Base-by-base conservation (phyloP, 1,140 invertebrate species). In the Aradophagus sp. region DNA sequence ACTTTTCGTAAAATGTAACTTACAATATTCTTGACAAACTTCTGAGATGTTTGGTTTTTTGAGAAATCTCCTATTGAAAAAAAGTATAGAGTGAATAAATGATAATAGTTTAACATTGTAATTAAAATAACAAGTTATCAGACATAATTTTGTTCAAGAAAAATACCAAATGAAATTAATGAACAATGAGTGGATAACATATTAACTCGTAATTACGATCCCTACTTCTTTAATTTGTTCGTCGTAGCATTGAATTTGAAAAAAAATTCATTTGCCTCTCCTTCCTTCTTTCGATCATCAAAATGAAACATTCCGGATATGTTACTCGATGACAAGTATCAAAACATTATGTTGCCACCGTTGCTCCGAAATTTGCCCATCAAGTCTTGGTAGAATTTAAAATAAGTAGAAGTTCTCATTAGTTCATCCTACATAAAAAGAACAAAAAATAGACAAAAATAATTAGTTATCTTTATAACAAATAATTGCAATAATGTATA, bases 11-110 rank as follows among this genome's bases (percentile, higher is more conserved):
- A 23, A 23, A 8, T 31, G n/a, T 11, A 42, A 74, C 82, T 83
- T 81, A 89, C 88, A 84, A 76, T 88, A 89, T 76, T 89, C 87
- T 39, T 92, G 90, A 39, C 88, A 89, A 8, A 91, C 90, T 86
- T 93, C 92, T 7, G 90, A 87, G 29, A 92, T 88, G 82, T 93
- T 93, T 8, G 92, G 91, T 83, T 93, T 93, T 23, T 91, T 87
- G 73, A 93, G 86, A 81, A 93, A 93, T 52, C 91, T 85, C 78
- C 91, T 93, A 10, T 23, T 10, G n/a, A 10, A 31, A 31, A 4
- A 5, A 31, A 6, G n/a, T 31, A 31, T 6, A 2, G n/a, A 31
- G n/a, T 6, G 4, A 8, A 31, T 31, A 2, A 31, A 6, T 2
- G 4, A 6, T 10, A 31, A 31, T 31, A 6, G 3, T 8, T 31